Evolutionary conservation across 2,113 vertebrate genomes (phyloP).

Genomic region (Sebastes fasciatus): DNA sequence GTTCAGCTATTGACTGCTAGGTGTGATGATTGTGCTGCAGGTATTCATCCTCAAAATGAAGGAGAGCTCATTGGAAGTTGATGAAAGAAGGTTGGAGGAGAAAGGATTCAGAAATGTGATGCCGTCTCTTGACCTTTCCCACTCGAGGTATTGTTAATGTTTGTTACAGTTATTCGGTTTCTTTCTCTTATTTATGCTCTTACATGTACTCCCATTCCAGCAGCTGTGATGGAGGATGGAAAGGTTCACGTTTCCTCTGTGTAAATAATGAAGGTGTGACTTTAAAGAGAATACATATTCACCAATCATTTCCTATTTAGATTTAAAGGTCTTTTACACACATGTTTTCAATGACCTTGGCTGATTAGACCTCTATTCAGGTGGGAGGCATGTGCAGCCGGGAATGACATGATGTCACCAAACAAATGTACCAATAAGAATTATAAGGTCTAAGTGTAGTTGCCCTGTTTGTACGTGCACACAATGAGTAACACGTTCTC

Average conservation of each 20-base stretch:
- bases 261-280: neutral
- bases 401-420: neutral
- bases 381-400: no score
- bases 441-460: no score
- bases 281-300: neutral
- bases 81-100: no score
- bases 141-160: neutral
- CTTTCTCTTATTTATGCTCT: rapidly evolving
- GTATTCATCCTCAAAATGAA: neutral
- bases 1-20: neutral
- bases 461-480: no score
- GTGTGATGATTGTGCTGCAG: neutral
- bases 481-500: no score
- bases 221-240: neutral
- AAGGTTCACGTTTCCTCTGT: neutral
- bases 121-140: neutral
- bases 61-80: neutral
- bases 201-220: rapidly evolving
- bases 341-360: neutral
- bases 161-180: neutral
- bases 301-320: neutral
- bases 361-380: neutral
- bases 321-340: neutral
- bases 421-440: no score
- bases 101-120: neutral